Conservation (phyloP, 2,888 invertebrate species). For the Dryomyza anilis region DNA sequence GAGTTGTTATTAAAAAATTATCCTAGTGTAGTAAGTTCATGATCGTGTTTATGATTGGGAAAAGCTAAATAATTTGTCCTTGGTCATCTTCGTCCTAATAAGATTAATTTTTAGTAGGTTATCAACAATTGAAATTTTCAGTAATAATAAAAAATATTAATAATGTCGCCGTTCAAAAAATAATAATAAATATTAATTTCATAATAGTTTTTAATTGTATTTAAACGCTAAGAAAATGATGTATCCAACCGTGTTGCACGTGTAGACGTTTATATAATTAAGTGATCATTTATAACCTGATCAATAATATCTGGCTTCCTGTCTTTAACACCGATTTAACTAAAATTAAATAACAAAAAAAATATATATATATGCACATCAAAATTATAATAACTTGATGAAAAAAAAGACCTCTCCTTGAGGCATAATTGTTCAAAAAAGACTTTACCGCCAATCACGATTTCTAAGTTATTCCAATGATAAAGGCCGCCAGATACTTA, state of each 20-base stretch:
- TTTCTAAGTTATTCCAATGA: background rate
- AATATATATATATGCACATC: background rate
- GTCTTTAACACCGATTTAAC: slow-evolving; percentile 45
- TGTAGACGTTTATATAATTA: slow-evolving; percentile 21
- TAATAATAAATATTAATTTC: too few relatives aligned
- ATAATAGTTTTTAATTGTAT: too few relatives aligned
- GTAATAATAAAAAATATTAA: too few relatives aligned
- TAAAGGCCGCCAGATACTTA: slow-evolving; percentile 33
- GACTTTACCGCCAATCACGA: slow-evolving; percentile 23
- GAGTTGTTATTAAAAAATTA: too few relatives aligned
- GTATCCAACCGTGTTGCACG: background rate
- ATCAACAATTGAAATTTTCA: too few relatives aligned
- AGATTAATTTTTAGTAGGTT: too few relatives aligned
- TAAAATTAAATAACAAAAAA: background rate
- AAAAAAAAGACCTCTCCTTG: slow-evolving; percentile 17
- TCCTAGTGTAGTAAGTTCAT: too few relatives aligned
- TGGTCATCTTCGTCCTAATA: too few relatives aligned
- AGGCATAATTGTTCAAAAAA: slow-evolving; percentile 5
- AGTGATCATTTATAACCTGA: slow-evolving; percentile 40
- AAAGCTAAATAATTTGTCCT: too few relatives aligned
- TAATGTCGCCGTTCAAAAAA: too few relatives aligned
- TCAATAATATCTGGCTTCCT: slow-evolving; percentile 51
- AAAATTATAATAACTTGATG: background rate
- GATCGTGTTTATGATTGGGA: too few relatives aligned
- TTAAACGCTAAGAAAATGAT: too few relatives aligned